Base-by-base conservation (phyloP, 2,888 invertebrate genomes). In the Cordylochernes scorpioides region DNA sequence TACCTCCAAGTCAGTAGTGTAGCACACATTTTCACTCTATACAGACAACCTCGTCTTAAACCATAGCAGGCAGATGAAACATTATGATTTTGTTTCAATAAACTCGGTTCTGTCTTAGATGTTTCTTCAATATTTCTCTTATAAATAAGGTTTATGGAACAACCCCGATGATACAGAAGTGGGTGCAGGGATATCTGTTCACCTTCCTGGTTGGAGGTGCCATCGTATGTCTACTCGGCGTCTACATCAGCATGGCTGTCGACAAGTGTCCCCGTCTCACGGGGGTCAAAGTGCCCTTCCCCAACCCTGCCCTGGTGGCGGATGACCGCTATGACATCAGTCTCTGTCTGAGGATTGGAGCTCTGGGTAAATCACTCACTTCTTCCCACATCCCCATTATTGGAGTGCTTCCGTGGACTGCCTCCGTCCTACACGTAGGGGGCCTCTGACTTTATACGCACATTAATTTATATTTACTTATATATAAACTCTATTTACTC, bases 141-240 rank as follows among this genome's bases (percentile, higher is more conserved):
- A n/a, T n/a, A n/a, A n/a, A n/a, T n/a, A n/a, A n/a, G n/a, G 10
- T 16, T 5, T 13, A 10, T 29, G 5, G 6, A 19, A 17, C 29
- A 13, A 24, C 18, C 8, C 9, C 14, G 5, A 15, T 24, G 15
- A 16, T 18, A 5, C 28, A 13, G 24, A n/a, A n/a, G 28, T 26
- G n/a, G 10, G 25, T 32, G 2, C 27, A 42, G 42, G 39, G 42
- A 14, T 40, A 60, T 29, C 59, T 58, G 39, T 48, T 61, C 36
- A 57, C 61, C 52, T 61, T 59, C 42, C 50, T 61, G 24, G 60
- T 61, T 48, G 55, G 61, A 29, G 61, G 60, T 5, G 59, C 58
- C 34, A 59, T 61, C 38, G 52, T 58, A 3, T 60, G 60, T 30
- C 60, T 61, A 40, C 54, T 61, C 42, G 55, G 57, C 39, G 60